phyloP scores from a whole-genome alignment of 2,888 invertebrate genomes.

The Melanostoma scalare region DNA sequence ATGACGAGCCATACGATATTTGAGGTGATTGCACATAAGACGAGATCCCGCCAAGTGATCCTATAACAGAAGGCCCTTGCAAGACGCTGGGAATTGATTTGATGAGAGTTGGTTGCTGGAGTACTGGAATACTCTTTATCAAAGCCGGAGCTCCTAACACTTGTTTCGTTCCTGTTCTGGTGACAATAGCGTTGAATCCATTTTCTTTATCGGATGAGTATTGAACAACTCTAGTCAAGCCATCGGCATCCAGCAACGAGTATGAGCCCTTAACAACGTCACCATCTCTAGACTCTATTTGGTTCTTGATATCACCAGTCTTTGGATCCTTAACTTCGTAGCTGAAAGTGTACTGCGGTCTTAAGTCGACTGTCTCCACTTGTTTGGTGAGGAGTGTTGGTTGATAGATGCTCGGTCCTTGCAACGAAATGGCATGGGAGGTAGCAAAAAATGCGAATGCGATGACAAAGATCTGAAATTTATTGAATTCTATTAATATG shows the following conservation, averaged over 20 bases:
- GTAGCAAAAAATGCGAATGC: too few relatives aligned
- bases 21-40: conserved; percentile 13
- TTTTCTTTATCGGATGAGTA: conserved; percentile 74
- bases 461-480: too few relatives aligned
- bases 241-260: conserved; percentile 74
- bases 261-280: conserved; percentile 75
- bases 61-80: conserved; percentile 16
- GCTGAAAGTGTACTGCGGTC: conserved; percentile 74
- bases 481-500: background rate
- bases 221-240: conserved; percentile 74
- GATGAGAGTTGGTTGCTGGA: conserved; percentile 12
- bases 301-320: conserved; percentile 75
- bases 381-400: conserved; percentile 30
- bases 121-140: conserved; percentile 34
- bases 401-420: conserved; percentile 20
- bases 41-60: conserved; percentile 1
- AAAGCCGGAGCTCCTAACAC: conserved; percentile 51
- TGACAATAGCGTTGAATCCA: conserved; percentile 75
- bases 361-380: conserved; percentile 27
- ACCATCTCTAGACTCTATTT: conserved; percentile 74
- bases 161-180: conserved; percentile 63
- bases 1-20: conserved; percentile 19
- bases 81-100: conserved; percentile 31
- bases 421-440: conserved; percentile 21
- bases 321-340: conserved; percentile 74